phyloP scores from a whole-genome alignment of 2,888 invertebrate species.

The Lymantria monacha region DNA sequence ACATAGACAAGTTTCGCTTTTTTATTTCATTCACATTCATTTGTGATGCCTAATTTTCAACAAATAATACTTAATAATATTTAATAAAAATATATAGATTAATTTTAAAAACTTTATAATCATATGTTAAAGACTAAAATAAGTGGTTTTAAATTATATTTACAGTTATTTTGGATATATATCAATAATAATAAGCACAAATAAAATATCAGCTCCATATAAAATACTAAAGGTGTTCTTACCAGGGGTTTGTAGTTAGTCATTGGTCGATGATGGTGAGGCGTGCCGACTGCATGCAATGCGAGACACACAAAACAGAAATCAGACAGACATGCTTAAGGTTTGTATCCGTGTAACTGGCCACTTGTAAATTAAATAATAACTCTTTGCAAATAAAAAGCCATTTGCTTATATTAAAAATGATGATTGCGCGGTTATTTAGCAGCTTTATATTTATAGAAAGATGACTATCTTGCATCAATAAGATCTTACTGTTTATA shows the following conservation, averaged over 20 bases:
- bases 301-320: conserved; percentile 57
- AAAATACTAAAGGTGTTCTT: conserved; percentile 36
- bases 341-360: conserved; percentile 7
- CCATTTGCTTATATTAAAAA: background rate
- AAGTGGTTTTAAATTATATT: no score
- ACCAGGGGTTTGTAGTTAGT: conserved; percentile 76
- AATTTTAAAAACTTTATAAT: no score
- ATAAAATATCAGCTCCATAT: conserved; percentile 5
- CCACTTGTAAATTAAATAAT: conserved; percentile 21
- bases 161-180: no score
- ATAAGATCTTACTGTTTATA: no score
- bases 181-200: no score
- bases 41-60: no score
- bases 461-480: no score
- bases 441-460: no score
- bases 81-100: no score
- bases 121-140: no score
- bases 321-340: conserved; percentile 43
- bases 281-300: conserved; percentile 70
- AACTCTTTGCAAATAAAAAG: conserved; percentile 10
- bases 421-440: background rate
- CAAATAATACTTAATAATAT: no score
- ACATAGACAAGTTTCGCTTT: background rate
- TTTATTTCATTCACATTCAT: background rate
- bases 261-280: conserved; percentile 59